Evolutionary conservation across 2,888 invertebrate species (phyloP).

Genomic region (Nephrotoma appendiculata): DNA sequence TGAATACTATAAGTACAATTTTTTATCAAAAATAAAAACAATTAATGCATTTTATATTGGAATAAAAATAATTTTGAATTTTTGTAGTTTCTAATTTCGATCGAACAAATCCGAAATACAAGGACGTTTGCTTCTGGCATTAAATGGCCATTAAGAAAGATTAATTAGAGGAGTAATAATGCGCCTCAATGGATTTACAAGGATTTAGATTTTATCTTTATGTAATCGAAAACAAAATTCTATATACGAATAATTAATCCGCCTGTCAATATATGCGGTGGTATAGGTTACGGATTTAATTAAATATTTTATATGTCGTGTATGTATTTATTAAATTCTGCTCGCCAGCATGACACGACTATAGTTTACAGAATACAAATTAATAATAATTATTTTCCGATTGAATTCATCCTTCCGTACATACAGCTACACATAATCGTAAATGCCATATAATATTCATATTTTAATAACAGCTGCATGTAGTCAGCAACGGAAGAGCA

Average conservation of each 20-base stretch:
- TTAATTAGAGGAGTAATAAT: not conserved
- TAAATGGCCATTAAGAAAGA: not conserved
- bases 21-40: too few species aligned
- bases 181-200: not conserved
- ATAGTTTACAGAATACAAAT: not conserved
- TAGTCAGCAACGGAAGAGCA: not conserved
- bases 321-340: not conserved
- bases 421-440: not conserved
- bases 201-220: not conserved
- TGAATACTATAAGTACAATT: too few species aligned
- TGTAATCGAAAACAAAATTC: not conserved
- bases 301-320: not conserved
- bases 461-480: not conserved
- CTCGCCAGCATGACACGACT: not conserved
- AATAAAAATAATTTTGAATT: too few species aligned
- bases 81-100: too few species aligned
- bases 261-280: not conserved
- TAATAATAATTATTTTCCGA: not conserved
- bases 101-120: too few species aligned
- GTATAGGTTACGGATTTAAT: not conserved
- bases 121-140: not conserved
- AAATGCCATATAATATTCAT: not conserved
- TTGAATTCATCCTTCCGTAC: not conserved
- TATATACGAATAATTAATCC: not conserved
- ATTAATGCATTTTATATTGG: too few species aligned